A percentile compares a stretch with the other conserved stretches of the same genome.
Conservation (phyloP, 2,113 vertebrate species). For the Anas platyrhynchos region DNA sequence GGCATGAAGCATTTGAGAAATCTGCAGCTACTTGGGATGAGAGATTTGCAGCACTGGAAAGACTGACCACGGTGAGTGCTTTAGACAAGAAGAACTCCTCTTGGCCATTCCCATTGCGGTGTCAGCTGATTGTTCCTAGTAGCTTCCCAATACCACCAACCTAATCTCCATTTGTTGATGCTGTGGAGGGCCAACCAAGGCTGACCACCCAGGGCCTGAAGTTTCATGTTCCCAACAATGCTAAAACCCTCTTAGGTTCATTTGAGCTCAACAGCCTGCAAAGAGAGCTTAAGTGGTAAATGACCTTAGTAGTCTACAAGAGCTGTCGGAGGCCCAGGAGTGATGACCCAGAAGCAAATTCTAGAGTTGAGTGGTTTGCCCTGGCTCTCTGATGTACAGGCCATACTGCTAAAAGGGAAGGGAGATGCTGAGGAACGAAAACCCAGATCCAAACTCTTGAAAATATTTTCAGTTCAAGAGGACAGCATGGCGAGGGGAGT, state of each 20-base stretch:
- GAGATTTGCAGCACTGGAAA: conserved; percentile 92
- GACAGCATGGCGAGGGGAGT: neutral
- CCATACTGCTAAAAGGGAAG: neutral
- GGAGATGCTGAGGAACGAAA: neutral
- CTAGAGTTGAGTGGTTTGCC: neutral
- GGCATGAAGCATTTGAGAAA: conserved; percentile 97
- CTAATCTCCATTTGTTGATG: accelerated
- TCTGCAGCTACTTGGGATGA: conserved; percentile 97
- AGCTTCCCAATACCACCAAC: neutral
- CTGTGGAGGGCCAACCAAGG: neutral
- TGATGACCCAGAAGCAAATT: neutral
- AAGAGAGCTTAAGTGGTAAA: neutral
- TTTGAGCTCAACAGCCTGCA: neutral
- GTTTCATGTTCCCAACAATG: neutral
- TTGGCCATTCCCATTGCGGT: neutral
- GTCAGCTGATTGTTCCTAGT: neutral
- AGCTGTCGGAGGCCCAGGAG: neutral
- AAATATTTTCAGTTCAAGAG: neutral
- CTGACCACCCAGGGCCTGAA: neutral
- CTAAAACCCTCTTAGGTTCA: neutral
- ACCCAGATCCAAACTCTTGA: neutral
- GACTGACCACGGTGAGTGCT: conserved; percentile 90
- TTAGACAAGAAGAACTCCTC: neutral
- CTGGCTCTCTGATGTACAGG: neutral
- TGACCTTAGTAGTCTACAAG: neutral